phyloP scores from a whole-genome alignment of 2,113 vertebrate species.

The Elephantulus edwardii region DNA sequence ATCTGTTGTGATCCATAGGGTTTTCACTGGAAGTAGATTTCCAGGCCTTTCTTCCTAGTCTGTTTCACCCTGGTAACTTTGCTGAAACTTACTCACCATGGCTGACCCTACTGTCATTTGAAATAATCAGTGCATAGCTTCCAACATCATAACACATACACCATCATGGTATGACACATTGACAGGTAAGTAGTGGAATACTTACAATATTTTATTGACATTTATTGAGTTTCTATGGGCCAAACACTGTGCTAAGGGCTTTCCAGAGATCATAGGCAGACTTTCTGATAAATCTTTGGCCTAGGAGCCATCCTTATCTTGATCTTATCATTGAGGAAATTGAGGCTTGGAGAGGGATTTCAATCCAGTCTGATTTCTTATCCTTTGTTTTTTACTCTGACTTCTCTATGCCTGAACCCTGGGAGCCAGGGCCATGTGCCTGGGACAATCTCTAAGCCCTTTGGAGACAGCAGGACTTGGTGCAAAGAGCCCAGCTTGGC shows the following conservation, averaged over 20 bases:
- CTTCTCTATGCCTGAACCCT: background rate
- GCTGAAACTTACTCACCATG: background rate
- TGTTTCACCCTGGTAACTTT: background rate
- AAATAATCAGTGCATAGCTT: background rate
- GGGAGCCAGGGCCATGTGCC: background rate
- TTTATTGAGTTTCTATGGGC: rapidly evolving
- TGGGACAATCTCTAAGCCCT: background rate
- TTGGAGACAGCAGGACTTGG: background rate
- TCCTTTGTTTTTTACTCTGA: background rate
- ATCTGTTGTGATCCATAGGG: background rate
- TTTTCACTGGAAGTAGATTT: background rate
- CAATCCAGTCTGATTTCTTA: background rate
- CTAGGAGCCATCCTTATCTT: background rate
- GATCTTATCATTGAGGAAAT: background rate
- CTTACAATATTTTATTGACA: background rate
- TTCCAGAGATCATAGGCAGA: background rate
- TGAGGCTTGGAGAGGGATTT: background rate
- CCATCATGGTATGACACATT: background rate
- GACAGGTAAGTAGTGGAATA: background rate
- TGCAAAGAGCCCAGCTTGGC: background rate
- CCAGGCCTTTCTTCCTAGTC: background rate
- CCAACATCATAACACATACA: background rate
- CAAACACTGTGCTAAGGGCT: background rate
- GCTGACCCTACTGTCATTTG: background rate
- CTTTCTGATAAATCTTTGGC: background rate